Conservation (phyloP, 2,888 invertebrate species). For the Chymomyza fuscimana region DNA sequence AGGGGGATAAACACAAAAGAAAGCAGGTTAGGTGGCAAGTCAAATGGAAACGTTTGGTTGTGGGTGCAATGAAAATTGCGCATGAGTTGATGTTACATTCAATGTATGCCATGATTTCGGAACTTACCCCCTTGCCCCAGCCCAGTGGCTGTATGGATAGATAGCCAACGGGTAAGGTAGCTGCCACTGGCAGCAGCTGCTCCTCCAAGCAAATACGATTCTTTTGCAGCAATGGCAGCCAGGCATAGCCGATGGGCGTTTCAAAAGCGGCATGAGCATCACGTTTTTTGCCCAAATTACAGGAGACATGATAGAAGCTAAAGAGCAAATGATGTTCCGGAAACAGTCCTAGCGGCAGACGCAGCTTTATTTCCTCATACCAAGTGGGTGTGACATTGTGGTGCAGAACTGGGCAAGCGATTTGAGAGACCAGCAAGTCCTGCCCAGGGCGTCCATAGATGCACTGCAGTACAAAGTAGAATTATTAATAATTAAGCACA, state of each 20-base stretch:
- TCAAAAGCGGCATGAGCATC: conserved; percentile 85
- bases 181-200: conserved; percentile 91
- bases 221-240: conserved; percentile 92
- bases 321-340: conserved; percentile 94
- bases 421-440: conserved; percentile 84
- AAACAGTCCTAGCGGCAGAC: conserved; percentile 91
- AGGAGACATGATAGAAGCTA: conserved; percentile 97
- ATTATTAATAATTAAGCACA: neutral
- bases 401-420: conserved; percentile 90
- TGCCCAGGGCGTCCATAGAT: conserved; percentile 87
- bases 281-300: conserved; percentile 90
- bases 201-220: conserved; percentile 92
- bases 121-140: conserved; percentile 91
- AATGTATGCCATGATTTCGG: conserved; percentile 5
- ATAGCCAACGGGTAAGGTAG: conserved; percentile 93
- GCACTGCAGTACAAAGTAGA: conserved; percentile 80
- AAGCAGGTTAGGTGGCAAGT: conserved; percentile 59
- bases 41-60: conserved; percentile 28
- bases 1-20: conserved; percentile 36
- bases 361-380: conserved; percentile 96
- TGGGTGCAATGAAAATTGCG: conserved; percentile 30
- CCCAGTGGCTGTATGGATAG: conserved; percentile 93
- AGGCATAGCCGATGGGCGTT: conserved; percentile 95
- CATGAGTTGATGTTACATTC: conserved; percentile 50
- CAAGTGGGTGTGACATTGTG: conserved; percentile 94